Base-by-base conservation (phyloP, 2,888 invertebrate species). In the Eilema griseolum region DNA sequence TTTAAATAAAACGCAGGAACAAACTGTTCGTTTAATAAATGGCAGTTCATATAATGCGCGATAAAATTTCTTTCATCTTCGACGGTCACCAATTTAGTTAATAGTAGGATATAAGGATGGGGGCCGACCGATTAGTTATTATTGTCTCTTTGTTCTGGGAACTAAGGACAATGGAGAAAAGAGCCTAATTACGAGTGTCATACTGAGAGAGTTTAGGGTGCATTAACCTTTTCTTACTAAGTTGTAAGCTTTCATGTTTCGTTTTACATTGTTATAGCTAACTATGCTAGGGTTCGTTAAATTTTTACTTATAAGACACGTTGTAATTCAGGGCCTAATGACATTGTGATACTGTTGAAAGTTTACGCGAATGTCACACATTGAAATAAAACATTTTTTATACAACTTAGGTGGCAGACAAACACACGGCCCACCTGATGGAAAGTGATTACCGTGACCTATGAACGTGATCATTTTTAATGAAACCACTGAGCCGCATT, bases 91-190 rank as follows among this genome's bases (percentile, higher is more conserved):
- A 90, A 92, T 92, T 90, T 85, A 86, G 81, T 85, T 91, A 90
- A 90, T 89, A 83, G 83, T 79, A 78, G 81, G 78, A 84, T 87
- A 85, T 83, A 82, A 69, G 63, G 85, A 82, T 85, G 86, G 86
- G 88, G 86, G 80, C 80, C 63, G 73, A 84, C 83, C 87, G 86
- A 90, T 91, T 89, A 88, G 83, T 83, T 85, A 83, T 89, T 87
- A 90, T 89, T 89, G 90, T 89, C 86, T 88, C 85, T 85, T 80
- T 79, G 85, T 89, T 90, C 89, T 74, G 76, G 86, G 89, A 90
- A 88, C 84, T 72, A 79, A 89, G 85, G 86, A 92, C 90, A 91
- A 92, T 90, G 89, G 87, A 87, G 80, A 86, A 86, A 90, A 91
- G 87, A 79, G 82, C 82, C 85, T 89, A 92, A 91, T 92, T 90